These are phyloP conservation scores for Protophormia terraenovae DNA, from an alignment of 2,888 invertebrate genomes.

Conservation along the genomic window DNA sequence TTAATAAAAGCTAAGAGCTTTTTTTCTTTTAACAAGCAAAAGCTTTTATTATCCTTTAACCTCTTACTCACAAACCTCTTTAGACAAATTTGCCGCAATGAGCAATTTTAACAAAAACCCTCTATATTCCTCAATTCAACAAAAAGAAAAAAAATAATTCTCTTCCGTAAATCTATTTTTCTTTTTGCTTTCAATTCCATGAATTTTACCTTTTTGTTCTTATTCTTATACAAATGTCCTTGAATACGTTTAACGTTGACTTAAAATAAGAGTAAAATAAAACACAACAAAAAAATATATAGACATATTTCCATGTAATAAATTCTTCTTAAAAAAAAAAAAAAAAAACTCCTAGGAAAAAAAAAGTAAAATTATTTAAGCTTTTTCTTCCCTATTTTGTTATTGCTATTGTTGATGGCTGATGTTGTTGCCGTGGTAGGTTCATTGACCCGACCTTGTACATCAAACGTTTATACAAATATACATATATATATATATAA, in stretches of 20 bases:
- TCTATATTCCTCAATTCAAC: neutral
- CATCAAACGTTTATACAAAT: neutral
- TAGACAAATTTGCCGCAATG: too few relatives aligned
- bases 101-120: neutral
- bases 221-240: conserved; percentile 64
- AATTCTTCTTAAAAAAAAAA: conserved; percentile 70
- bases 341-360: too few relatives aligned
- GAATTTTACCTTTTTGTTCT: conserved; percentile 14
- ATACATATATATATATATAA: neutral
- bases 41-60: conserved; percentile 32
- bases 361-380: conserved; percentile 35
- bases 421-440: conserved; percentile 67
- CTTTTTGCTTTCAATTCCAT: neutral
- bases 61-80: conserved; percentile 21
- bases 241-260: conserved; percentile 54
- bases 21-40: neutral
- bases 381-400: conserved; percentile 50
- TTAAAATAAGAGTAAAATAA: conserved; percentile 15
- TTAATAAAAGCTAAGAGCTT: conserved; percentile 31
- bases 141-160: neutral
- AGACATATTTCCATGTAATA: conserved; percentile 68
- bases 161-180: neutral
- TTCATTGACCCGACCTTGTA: conserved; percentile 80
- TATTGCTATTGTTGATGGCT: neutral
- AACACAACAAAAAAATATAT: neutral